Percentiles rank a stretch among this genome's conserved stretches.
Evolutionary conservation across 2,888 invertebrate genomes (phyloP).

Genomic region (Hydropsyche betteni): DNA sequence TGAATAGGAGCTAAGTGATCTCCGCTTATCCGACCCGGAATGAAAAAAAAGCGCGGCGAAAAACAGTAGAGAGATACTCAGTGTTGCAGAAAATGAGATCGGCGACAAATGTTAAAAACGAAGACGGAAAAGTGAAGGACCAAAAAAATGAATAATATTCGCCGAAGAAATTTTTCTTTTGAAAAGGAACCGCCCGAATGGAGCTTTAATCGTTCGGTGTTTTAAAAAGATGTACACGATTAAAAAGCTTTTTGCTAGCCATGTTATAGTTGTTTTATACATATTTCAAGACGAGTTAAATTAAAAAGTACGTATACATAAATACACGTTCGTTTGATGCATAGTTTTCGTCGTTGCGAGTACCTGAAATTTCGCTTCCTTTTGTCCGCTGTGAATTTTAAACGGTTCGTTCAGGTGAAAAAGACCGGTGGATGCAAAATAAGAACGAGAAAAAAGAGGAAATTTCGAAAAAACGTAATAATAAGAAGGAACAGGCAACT

Average conservation of each 20-base stretch:
- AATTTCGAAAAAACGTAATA: conserved; percentile 5
- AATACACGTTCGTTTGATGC: background rate
- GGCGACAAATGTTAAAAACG: conserved; percentile 21
- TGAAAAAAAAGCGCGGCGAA: conserved; percentile 10
- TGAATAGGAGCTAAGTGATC: conserved; percentile 39
- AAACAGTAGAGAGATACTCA: conserved; percentile 20
- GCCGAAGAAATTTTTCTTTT: too few species aligned
- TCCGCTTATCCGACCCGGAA: conserved; percentile 25
- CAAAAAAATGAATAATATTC: too few species aligned
- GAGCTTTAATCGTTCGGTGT: background rate
- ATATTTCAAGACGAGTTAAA: background rate
- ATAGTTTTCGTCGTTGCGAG: conserved; percentile 9
- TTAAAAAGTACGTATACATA: conserved; percentile 3
- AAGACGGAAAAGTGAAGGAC: background rate
- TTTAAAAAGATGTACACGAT: background rate
- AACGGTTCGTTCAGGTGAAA: conserved; percentile 23
- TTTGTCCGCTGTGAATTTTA: conserved; percentile 14
- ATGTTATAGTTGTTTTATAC: background rate
- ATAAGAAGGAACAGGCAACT: conserved; percentile 14
- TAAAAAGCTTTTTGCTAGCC: background rate
- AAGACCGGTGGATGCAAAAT: background rate
- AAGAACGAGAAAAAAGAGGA: too few species aligned
- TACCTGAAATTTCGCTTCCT: background rate
- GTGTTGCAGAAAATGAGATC: conserved; percentile 8
- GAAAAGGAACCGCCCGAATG: too few species aligned